Base-by-base conservation (phyloP, 2,113 vertebrate species). In the Eurystomus gularis region DNA sequence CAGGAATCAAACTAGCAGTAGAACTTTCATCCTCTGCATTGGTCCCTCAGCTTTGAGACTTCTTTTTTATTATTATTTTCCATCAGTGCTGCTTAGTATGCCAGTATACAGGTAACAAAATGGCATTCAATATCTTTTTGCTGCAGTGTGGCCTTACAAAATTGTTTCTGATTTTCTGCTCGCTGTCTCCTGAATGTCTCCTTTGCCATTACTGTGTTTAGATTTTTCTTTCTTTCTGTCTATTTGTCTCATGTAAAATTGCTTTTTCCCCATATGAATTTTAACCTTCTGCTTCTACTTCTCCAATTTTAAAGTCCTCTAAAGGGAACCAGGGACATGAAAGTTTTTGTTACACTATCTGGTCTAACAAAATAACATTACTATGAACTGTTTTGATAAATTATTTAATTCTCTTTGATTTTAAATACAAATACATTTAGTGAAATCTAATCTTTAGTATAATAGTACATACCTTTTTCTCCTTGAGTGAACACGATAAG, bases 121-220 rank as follows among this genome's bases (percentile, higher is more conserved):
- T 48, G 28, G 31, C 40, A 82, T 95, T 84, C 69, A 82, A 65
- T 90, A 86, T 71, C 37, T 87, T 92, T 92, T 81, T 89, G 65
- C 60, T 2, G 4, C 49, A 79, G 28, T 46, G 33, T 88, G 70
- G 57, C 52, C 83, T 87, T 79, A 48, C 49, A 94, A 96, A 95
- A 93, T 92, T 1, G 5, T 79, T 96, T 94, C 77, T 91, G 84
- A 92, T 96, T 96, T 95, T 91, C 88, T 92, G 52, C 73, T 96
- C 40, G 61, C 48, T 82, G 58, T 96, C 65, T 90, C 55, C 37
- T 31, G 72, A 90, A 90, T 82, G 52, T 82, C 52, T 91, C 64
- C 57, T 88, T 89, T 82, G 52, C 64, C 57, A 76, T 84, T 87
- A 88, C n/a, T 49, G 19, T 82, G 85, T 91, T 90, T 82, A 89